A percentile compares a stretch with the other conserved stretches of the same genome.
These are phyloP conservation scores for Zaprionus tsacasi DNA, from an alignment of 1,140 invertebrate species.

Conservation along the genomic window DNA sequence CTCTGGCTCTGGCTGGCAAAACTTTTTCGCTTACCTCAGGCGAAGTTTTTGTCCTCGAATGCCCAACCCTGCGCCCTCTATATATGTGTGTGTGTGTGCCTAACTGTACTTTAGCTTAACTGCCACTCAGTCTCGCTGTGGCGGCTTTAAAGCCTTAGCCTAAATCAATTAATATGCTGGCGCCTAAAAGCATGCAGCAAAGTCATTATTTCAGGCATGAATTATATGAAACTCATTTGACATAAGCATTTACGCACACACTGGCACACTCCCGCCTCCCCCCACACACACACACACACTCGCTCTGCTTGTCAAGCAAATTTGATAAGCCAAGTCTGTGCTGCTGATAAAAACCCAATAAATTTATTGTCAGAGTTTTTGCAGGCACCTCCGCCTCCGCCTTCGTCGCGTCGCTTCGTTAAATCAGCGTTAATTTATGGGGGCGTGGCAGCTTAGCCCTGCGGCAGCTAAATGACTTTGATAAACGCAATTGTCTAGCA, in stretches of 20 bases:
- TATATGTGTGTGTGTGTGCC: constrained; percentile 3
- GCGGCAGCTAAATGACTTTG: constrained; percentile 69
- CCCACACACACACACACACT: neutral
- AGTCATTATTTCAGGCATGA: constrained; percentile 60
- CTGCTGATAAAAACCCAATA: constrained; percentile 72
- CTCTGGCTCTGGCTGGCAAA: constrained; percentile 27
- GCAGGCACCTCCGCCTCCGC: constrained; percentile 7
- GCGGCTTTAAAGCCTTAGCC: constrained; percentile 55
- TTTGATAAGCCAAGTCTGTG: constrained; percentile 48
- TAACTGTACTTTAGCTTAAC: constrained; percentile 9
- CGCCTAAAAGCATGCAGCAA: constrained; percentile 59
- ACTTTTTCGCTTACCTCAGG: constrained; percentile 59
- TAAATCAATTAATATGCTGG: constrained; percentile 72
- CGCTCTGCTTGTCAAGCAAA: constrained; percentile 40
- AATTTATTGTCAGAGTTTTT: constrained; percentile 69
- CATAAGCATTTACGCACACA: constrained; percentile 53
- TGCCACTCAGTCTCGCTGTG: constrained; percentile 15
- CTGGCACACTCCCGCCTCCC: too few species aligned
- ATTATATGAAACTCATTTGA: constrained; percentile 61
- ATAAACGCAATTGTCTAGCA: constrained; percentile 73
- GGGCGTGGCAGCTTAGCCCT: constrained; percentile 55
- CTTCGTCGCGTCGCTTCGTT: constrained; percentile 64
- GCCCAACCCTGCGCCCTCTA: neutral
- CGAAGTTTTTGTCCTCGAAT: constrained; percentile 48
- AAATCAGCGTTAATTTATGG: constrained; percentile 77